Evolutionary conservation across 2,113 vertebrate species (phyloP), one percentile per base, ranked within the genome.

Genomic region (Anhinga rufa): DNA sequence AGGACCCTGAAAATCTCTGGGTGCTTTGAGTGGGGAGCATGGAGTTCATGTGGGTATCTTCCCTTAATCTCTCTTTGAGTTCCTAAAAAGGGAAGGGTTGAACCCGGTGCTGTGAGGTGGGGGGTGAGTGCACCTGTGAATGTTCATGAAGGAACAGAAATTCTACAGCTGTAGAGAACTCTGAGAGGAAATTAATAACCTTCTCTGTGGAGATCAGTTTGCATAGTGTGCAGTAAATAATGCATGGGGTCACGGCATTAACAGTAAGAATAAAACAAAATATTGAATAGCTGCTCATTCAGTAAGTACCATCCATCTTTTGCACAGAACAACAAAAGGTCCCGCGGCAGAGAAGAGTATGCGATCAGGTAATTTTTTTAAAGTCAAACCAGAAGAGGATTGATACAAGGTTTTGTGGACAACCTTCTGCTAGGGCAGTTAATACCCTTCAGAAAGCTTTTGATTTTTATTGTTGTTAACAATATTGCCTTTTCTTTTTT

Each of bases 161-260:
- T 80, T 49, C 70, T 87, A 14, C 31, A 83, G 74, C 76, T 86
- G 32, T 25, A 15, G 74, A 32, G 74, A 85, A 89, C 84, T 65
- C 51, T 29, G 72, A 92, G 92, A 89, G 77, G 88, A 91, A 93
- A 91, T 91, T 64, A 95, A 87, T 94, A 79, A 89, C 87, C 61
- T 77, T 85, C 40, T 48, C 69, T 46, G 48, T 61, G 49, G 52
- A 93, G 91, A 87, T 95, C 57, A 8, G 77, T 85, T 95, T 95
- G 86, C 83, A 36, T 65, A 46, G 70, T 0, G 0, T 42, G 70
- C 40, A 25, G 80, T 92, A 74, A 96, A 97, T 95, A 92, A 97
- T 95, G 74, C 65, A 94, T 76, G 31, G 72, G 80, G 76, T 38
- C 42, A 52, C 0, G 1, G 54, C 66, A 48, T 51, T 44, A 65